Base-by-base conservation (phyloP, 1,140 invertebrate genomes). In the Aphelinus certus region DNA sequence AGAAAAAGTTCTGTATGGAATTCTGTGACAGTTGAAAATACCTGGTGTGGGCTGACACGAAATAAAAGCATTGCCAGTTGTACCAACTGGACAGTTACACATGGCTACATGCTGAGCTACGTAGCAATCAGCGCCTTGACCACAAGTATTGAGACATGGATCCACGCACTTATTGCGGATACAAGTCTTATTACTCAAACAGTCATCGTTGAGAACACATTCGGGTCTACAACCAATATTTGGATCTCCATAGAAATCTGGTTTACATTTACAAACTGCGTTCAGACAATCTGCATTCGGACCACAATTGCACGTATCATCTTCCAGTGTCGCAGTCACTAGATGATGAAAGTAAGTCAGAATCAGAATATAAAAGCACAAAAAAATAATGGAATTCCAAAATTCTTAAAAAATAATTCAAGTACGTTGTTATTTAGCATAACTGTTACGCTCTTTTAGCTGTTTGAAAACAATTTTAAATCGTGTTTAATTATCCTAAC, bases 281-380 rank as follows among this genome's bases (percentile, higher is more conserved):
- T 66, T 88, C n/a, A 90, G 86, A 69, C 90, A 91, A 7, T 89
- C 83, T 1, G 90, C 89, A 75, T 90, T 90, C 4, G 88, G 73
- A 70, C 91, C 89, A 80, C 92, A 93, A 1, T 26, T 88, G 82
- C 95, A 96, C 87, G 93, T 94, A 77, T 93, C 91, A 81, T 93
- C 92, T 53, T 94, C 88, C 81, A 94, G 95, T 1, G 93, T 93
- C 82, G 92, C 90, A 77, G 91, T 91, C 7, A 88, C 85, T 61
- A 91, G 85, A 88, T 94, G 93, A 85, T 96, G 94, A 5, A 92
- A 91, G 83, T 93, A 95, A 3, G 93, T 89, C 53, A 93, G 90
- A 85, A 94, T 95, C 83, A 95, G 93, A 26, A 26, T 26, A 26
- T 26, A 26, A 26, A 26, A 9, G 94, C 91, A 73, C 92, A 88